Evolutionary conservation across 2,113 vertebrate genomes (phyloP).

Genomic region (Phyllostomus hastatus): DNA sequence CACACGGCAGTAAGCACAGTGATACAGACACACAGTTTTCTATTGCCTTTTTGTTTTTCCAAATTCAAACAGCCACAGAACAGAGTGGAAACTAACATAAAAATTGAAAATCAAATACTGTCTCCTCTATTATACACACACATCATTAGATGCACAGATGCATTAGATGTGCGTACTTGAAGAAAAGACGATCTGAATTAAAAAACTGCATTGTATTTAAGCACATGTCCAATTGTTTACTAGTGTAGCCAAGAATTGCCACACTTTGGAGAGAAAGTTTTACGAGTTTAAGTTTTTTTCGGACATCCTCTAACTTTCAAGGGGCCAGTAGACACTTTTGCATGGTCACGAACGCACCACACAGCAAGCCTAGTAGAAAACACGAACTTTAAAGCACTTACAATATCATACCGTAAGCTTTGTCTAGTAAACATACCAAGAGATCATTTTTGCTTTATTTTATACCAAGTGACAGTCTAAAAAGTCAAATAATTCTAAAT

Average conservation of each 20-base stretch:
- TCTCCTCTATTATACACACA: conserved; percentile 63
- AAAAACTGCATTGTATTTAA: conserved; percentile 65
- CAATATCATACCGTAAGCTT: conserved; percentile 25
- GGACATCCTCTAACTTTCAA: conserved; percentile 70
- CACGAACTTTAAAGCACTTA: conserved; percentile 56
- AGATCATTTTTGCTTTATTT: conserved; percentile 80
- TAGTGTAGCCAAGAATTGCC: conserved; percentile 59
- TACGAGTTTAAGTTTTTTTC: conserved; percentile 71
- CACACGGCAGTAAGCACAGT: not conserved
- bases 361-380: conserved; percentile 13
- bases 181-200: conserved; percentile 55
- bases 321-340: conserved; percentile 44
- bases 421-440: conserved; percentile 74
- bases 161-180: conserved; percentile 1
- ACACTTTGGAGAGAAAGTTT: conserved; percentile 71
- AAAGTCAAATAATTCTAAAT: conserved; percentile 96
- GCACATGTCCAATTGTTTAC: conserved; percentile 73
- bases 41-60: conserved; percentile 51
- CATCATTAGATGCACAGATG: conserved; percentile 61
- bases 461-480: conserved; percentile 77
- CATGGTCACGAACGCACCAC: not conserved
- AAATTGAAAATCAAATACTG: conserved; percentile 63
- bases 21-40: not conserved
- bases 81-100: conserved; percentile 47
- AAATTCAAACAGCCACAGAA: conserved; percentile 52